A percentile compares a stretch with the other conserved stretches of the same genome.
Conservation (phyloP, 2,888 invertebrate genomes). For the Tachina lurida region DNA sequence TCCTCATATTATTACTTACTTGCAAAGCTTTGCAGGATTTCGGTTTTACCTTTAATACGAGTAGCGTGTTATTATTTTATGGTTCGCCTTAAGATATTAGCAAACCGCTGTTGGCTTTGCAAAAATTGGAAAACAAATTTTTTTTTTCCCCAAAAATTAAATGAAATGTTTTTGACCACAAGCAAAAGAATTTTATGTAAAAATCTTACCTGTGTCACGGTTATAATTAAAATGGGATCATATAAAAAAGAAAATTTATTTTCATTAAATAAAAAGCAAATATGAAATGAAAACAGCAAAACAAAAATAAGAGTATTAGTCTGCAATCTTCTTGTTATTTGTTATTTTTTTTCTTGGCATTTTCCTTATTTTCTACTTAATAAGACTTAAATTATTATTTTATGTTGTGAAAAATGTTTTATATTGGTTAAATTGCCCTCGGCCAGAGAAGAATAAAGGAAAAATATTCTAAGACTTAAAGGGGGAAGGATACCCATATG, state of each 20-base stretch:
- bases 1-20: too few species aligned
- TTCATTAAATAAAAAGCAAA: not conserved
- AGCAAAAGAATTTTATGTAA: not conserved
- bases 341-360: not conserved
- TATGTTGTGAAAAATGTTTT: not conserved
- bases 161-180: not conserved
- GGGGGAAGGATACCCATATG: not conserved
- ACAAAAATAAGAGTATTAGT: not conserved
- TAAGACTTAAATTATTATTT: not conserved
- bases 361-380: not conserved
- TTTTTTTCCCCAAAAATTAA: not conserved
- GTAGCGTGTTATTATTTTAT: not conserved
- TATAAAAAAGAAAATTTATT: constrained; percentile 1
- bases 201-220: not conserved
- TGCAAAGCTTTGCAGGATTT: not conserved
- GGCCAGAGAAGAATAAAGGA: not conserved
- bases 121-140: not conserved
- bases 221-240: not conserved
- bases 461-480: not conserved
- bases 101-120: not conserved
- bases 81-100: not conserved
- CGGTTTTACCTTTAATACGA: not conserved
- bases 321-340: not conserved
- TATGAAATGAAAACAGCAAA: not conserved
- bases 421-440: not conserved